Evolutionary conservation across 2,113 vertebrate species (phyloP).

Genomic region (Piprites chloris): DNA sequence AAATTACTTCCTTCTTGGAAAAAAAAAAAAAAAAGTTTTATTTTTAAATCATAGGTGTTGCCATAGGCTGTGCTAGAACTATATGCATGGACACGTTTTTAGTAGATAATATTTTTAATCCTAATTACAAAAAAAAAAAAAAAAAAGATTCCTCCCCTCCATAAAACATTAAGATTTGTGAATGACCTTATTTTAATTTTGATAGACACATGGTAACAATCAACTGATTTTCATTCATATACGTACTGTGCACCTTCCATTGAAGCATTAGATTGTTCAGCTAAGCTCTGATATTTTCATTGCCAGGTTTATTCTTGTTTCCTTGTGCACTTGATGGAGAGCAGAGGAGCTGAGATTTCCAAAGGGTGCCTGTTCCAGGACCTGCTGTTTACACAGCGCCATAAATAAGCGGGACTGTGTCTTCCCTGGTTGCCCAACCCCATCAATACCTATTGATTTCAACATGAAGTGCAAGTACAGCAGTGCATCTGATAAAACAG

Average conservation of each 20-base stretch:
- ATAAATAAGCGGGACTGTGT: neutral
- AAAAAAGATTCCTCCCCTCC: conserved; percentile 29
- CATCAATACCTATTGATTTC: neutral
- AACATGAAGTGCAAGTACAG: neutral
- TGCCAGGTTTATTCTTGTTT: neutral
- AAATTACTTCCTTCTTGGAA: conserved; percentile 70
- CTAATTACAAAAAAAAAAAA: conserved; percentile 81
- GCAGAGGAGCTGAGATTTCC: neutral
- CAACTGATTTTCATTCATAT: conserved; percentile 70
- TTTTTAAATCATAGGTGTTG: conserved; percentile 79
- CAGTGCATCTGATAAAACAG: neutral
- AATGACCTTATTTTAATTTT: conserved; percentile 77
- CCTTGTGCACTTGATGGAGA: neutral
- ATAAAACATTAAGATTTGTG: conserved; percentile 69
- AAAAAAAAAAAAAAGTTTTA: conserved; percentile 64
- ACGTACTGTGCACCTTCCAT: neutral
- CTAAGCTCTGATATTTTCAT: neutral
- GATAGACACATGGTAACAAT: conserved; percentile 53
- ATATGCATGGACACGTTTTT: conserved; percentile 74
- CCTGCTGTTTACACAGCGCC: neutral
- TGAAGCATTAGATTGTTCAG: neutral
- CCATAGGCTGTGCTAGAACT: conserved; percentile 69
- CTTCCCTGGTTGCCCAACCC: neutral
- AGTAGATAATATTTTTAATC: conserved; percentile 82
- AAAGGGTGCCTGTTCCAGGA: neutral